Evolutionary conservation across 2,113 vertebrate species (phyloP), one percentile per base, ranked within the genome.

Genomic region (Myrmophylax atrothorax): DNA sequence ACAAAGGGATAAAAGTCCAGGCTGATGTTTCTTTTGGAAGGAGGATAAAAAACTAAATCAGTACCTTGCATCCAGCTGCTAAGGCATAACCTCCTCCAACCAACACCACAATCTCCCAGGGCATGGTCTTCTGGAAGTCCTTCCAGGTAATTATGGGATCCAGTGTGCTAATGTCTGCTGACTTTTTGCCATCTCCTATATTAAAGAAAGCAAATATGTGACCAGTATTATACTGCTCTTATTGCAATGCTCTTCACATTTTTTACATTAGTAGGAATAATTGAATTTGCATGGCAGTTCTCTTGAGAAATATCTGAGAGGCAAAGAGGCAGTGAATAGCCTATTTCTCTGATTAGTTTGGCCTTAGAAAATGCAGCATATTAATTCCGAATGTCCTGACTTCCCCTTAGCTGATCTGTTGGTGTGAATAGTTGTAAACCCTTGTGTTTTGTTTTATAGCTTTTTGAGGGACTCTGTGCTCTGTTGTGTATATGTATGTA

Each of bases 71-170:
- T 66, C 99, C 99, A 47, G 99, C 99, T 52, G 99, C 99, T 93
- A 99, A 98, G 6, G 99, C 99, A 4, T 99, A 99, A 64, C 99
- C 99, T n/a, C 99, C 99, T 87, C 99, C 99, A 62, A 99, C 99
- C 91, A 99, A 97, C 87, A 99, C 99, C 60, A 99, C 99, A 10
- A 99, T 99, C 97, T 99, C 99, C 99, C 99, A 99, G 13, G 99
- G 99, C 99, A 99, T 99, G 78, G 99, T 98, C 94, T 98, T 99
- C 98, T 99, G 99, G 92, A 99, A 99, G 97, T 99, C 99, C 90
- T 99, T 99, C 99, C 99, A 99, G 1, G 98, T 99, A 94, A 99
- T 99, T 97, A 99, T 99, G 18, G 99, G 98, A 58, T 99, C 98
- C 47, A 97, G 50, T 8, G 98, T 93, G 75, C 98, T 98, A 20